phyloP scores from a whole-genome alignment of 1,140 invertebrate genomes.

The Nasonia vitripennis region DNA sequence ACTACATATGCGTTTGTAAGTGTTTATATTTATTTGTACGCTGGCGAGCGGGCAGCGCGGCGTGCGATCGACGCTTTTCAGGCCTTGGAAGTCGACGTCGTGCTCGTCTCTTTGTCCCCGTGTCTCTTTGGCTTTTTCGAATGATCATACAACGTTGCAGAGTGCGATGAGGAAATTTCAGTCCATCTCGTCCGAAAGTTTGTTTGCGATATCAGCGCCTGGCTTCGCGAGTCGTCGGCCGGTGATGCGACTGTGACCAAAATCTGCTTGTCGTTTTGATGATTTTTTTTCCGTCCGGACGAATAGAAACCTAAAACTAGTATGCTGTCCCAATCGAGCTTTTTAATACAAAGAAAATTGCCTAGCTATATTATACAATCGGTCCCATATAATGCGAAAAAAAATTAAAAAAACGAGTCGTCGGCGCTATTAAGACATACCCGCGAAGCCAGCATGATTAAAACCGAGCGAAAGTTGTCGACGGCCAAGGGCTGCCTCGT shows the following conservation, averaged over 20 bases:
- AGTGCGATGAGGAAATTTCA: background rate
- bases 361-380: constrained; percentile 23
- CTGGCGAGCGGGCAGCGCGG: constrained; percentile 8
- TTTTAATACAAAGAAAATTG: constrained; percentile 1
- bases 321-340: background rate
- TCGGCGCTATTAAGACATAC: background rate
- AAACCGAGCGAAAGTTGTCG: background rate
- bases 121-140: background rate
- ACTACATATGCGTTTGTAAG: constrained; percentile 9
- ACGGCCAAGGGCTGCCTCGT: background rate
- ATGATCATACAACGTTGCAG: background rate
- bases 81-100: constrained; percentile 16
- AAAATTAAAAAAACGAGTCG: background rate
- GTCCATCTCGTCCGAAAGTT: background rate
- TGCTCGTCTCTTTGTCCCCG: background rate
- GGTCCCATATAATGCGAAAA: constrained; percentile 29
- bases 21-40: constrained; percentile 42
- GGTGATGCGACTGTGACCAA: background rate
- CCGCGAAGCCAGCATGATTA: background rate
- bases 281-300: background rate
- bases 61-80: background rate
- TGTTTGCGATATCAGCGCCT: background rate
- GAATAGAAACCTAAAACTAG: background rate
- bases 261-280: background rate
- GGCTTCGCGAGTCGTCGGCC: background rate